phyloP scores from a whole-genome alignment of 2,797 vertebrate genomes.

The Babyrousa celebensis region DNA sequence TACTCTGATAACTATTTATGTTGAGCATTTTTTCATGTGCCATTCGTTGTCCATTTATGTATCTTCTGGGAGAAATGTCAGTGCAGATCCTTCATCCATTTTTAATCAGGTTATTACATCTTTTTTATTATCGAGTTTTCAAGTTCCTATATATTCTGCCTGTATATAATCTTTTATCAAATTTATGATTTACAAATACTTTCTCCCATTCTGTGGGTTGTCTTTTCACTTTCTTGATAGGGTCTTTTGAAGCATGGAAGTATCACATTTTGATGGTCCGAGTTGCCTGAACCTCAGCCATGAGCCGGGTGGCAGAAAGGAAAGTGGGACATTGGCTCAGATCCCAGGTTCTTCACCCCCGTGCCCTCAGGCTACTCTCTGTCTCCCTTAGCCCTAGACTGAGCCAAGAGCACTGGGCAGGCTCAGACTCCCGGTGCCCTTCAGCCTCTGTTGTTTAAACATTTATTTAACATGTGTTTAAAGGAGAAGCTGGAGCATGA shows the following conservation, averaged over 20 bases:
- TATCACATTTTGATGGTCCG: not conserved
- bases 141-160: not conserved
- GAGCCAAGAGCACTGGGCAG: not conserved
- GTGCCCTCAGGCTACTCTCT: not conserved
- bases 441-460: not conserved
- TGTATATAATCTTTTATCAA: not conserved
- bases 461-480: not conserved
- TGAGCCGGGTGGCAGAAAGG: not conserved
- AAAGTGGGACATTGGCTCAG: not conserved
- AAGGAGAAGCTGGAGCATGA: not conserved
- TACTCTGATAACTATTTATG: not conserved
- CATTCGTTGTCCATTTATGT: not conserved
- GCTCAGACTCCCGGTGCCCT: not conserved
- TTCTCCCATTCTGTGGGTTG: not conserved
- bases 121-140: not conserved
- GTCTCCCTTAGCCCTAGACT: not conserved
- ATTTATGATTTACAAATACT: not conserved
- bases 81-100: not conserved
- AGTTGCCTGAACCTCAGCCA: not conserved
- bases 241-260: not conserved
- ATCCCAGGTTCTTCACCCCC: not conserved
- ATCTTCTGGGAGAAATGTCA: not conserved
- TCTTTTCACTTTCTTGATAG: not conserved
- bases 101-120: not conserved
- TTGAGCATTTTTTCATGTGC: not conserved